Base-by-base conservation (phyloP, 1,140 invertebrate species). In the Mactra quadrangularis region DNA sequence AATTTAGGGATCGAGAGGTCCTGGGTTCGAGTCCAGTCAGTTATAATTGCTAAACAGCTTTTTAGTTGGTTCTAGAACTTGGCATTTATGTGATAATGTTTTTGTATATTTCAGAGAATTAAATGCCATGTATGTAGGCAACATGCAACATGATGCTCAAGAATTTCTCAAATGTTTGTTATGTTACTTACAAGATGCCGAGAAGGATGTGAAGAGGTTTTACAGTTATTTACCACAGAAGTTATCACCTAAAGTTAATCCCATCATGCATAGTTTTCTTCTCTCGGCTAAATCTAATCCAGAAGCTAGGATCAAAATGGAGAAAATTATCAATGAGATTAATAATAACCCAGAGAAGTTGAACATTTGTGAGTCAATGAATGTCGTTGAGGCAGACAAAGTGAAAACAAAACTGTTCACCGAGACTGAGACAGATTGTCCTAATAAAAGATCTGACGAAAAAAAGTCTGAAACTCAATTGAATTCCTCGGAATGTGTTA, bases 61-160 rank as follows among this genome's bases (percentile, higher is more conserved):
- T n/a, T n/a, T n/a, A n/a, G n/a, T n/a, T n/a, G n/a, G n/a, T n/a
- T n/a, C n/a, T n/a, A n/a, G n/a, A n/a, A n/a, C n/a, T n/a, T n/a
- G n/a, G n/a, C n/a, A n/a, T n/a, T n/a, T n/a, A n/a, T n/a, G n/a
- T n/a, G n/a, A n/a, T n/a, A n/a, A n/a, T n/a, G n/a, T n/a, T n/a
- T n/a, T n/a, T n/a, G n/a, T 41, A 38, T 57, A 38, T 90, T 92
- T 60, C 87, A 96, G 97, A 91, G 96, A 97, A 89, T 96, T 97
- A 3, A 98, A 97, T 93, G 95, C 96, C 27, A 96, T 97, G 85
- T 98, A 97, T 93, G 96, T 97, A 94, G 97, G 97, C 79, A 96
- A 96, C 86, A 95, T 97, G 86, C 97, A 97, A 88, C 97, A 98
- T 91, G 97, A 98, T 93, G 97, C 97, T 3, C 97, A 98, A 85